Conservation (phyloP, 2,113 vertebrate species). For the Pitta sordida region DNA sequence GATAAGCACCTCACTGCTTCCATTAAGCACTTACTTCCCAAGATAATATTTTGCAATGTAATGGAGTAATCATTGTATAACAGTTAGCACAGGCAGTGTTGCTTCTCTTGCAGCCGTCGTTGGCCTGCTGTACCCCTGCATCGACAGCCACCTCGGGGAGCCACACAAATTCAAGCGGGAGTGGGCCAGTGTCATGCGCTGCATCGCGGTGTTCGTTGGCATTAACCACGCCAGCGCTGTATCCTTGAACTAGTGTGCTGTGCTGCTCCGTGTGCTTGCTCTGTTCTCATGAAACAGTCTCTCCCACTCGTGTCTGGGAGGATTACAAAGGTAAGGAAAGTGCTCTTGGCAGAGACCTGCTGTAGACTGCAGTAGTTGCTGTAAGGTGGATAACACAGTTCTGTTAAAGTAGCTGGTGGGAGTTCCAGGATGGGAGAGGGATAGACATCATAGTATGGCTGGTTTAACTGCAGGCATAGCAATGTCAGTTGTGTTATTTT, state of each 20-base stretch:
- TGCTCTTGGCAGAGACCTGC: neutral
- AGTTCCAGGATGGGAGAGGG: rapidly evolving
- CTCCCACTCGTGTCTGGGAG: neutral
- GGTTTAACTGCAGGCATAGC: neutral
- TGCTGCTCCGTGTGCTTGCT: neutral
- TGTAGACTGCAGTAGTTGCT: rapidly evolving
- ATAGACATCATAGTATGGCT: rapidly evolving
- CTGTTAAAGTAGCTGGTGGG: too few relatives aligned
- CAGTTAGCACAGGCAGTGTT: neutral
- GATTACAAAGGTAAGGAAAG: neutral
- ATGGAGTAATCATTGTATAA: neutral
- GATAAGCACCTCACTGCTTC: neutral
- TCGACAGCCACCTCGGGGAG: slow-evolving; percentile 83
- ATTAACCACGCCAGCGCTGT: slow-evolving; percentile 85
- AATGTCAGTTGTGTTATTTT: neutral
- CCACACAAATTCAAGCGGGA: slow-evolving; percentile 84
- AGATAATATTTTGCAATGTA: neutral
- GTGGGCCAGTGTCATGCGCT: slow-evolving; percentile 85
- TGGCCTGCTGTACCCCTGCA: slow-evolving; percentile 81
- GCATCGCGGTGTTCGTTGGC: slow-evolving; percentile 81
- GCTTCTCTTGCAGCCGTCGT: slow-evolving; percentile 72
- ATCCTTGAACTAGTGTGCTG: slow-evolving; percentile 59
- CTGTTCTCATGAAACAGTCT: neutral
- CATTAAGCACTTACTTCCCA: neutral
- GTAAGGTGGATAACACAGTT: neutral